A percentile compares a stretch with the other conserved stretches of the same genome.
phyloP scores from a whole-genome alignment of 2,888 invertebrate genomes.

The Volucella inanis region DNA sequence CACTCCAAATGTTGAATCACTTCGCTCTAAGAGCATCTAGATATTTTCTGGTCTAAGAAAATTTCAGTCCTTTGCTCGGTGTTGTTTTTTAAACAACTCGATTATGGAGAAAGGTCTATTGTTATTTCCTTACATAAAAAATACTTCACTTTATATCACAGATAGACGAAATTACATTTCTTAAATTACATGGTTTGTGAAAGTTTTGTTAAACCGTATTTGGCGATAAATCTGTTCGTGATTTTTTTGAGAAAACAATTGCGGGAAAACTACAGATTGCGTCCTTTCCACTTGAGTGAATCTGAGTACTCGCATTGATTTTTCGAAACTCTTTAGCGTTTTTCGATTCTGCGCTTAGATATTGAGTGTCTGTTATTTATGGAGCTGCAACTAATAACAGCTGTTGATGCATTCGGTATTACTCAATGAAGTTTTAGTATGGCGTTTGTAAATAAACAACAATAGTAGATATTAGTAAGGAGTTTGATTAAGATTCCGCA shows the following conservation, averaged over 20 bases:
- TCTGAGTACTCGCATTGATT: conserved; percentile 18
- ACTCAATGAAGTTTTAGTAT: not conserved
- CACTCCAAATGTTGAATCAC: conserved; percentile 79
- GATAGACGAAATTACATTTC: not conserved
- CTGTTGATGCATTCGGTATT: conserved; percentile 9
- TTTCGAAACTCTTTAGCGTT: not conserved
- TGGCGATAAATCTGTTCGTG: not conserved
- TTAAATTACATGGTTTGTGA: conserved; percentile 30
- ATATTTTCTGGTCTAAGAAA: conserved; percentile 45
- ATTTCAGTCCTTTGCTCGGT: conserved; percentile 32
- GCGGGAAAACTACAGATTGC: not conserved
- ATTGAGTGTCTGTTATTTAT: not conserved
- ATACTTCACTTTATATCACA: not conserved
- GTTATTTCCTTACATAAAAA: not conserved
- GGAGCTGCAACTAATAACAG: not conserved
- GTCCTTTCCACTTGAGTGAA: conserved; percentile 23
- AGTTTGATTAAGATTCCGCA: no score
- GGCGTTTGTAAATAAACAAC: conserved; percentile 1
- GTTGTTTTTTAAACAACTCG: conserved; percentile 8
- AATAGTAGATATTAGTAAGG: not conserved
- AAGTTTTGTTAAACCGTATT: not conserved
- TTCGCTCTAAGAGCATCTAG: conserved; percentile 79
- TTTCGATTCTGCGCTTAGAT: conserved; percentile 16
- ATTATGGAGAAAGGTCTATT: conserved; percentile 10
- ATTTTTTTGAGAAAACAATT: conserved; percentile 3